A percentile compares a stretch with the other conserved stretches of the same genome.
Evolutionary conservation across 2,113 vertebrate species (phyloP).

Genomic region (Eublepharis macularius): DNA sequence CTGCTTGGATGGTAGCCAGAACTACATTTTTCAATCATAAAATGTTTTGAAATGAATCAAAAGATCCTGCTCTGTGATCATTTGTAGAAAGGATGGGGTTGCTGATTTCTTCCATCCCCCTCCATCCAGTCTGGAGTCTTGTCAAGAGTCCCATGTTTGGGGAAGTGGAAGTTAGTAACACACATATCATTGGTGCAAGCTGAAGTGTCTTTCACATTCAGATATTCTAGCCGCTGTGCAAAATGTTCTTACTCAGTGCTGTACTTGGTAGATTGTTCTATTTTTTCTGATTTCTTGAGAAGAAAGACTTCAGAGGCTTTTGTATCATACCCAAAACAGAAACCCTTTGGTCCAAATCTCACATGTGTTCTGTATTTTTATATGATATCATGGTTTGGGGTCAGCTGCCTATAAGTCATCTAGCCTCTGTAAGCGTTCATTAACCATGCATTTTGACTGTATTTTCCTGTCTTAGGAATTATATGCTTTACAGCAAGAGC

Average conservation of each 20-base stretch:
- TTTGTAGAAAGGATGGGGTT: too few relatives aligned
- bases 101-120: too few relatives aligned
- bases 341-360: not conserved
- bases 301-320: not conserved
- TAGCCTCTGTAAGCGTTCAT: not conserved
- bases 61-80: too few relatives aligned
- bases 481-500: conserved; percentile 79
- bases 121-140: too few relatives aligned
- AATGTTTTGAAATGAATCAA: too few relatives aligned
- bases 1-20: not conserved
- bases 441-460: conserved; percentile 7
- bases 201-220: not conserved
- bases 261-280: not conserved
- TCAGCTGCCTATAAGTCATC: not conserved
- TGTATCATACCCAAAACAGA: not conserved
- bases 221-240: not conserved
- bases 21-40: too few relatives aligned
- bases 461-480: conserved; percentile 72
- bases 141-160: too few relatives aligned
- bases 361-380: not conserved
- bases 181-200: not conserved
- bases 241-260: not conserved
- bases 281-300: not conserved
- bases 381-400: not conserved
- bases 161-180: too few relatives aligned